phyloP scores from a whole-genome alignment of 1,140 invertebrate species.

The Aphaenogaster floridana region DNA sequence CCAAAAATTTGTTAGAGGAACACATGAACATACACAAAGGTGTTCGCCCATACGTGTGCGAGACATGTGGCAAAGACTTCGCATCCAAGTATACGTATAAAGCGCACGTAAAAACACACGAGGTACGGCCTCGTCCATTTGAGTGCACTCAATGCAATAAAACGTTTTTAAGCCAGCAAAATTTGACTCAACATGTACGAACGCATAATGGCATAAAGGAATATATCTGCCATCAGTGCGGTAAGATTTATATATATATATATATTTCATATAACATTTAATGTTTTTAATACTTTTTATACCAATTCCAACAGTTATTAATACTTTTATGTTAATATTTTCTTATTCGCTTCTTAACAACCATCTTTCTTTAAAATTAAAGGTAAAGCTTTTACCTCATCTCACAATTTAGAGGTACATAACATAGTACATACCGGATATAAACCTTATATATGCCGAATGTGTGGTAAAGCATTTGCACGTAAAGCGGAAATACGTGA shows the following conservation, averaged over 20 bases:
- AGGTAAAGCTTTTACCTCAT: conserved; percentile 92
- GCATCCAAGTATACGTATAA: conserved; percentile 93
- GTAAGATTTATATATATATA: conserved; percentile 83
- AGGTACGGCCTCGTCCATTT: conserved; percentile 90
- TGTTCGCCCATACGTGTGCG: conserved; percentile 89
- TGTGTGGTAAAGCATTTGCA: conserved; percentile 92
- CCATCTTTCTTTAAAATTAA: conserved; percentile 59
- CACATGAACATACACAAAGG: conserved; percentile 92
- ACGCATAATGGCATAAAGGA: conserved; percentile 91
- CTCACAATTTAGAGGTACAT: conserved; percentile 92
- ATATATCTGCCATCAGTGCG: conserved; percentile 91
- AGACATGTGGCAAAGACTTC: conserved; percentile 91
- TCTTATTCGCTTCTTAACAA: background rate
- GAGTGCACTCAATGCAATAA: conserved; percentile 91
- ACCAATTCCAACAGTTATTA: background rate
- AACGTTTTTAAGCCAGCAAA: conserved; percentile 92
- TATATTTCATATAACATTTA: conserved; percentile 25
- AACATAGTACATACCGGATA: conserved; percentile 91
- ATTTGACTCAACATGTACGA: conserved; percentile 91
- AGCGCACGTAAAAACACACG: conserved; percentile 92
- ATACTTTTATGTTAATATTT: background rate
- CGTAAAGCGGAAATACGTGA: conserved; percentile 92
- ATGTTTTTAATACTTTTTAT: background rate
- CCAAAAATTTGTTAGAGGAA: conserved; percentile 90
- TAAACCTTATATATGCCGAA: conserved; percentile 90